These are phyloP conservation scores for Rhynchonycteris naso DNA, from an alignment of 2,797 vertebrate genomes.

Conservation along the genomic window DNA sequence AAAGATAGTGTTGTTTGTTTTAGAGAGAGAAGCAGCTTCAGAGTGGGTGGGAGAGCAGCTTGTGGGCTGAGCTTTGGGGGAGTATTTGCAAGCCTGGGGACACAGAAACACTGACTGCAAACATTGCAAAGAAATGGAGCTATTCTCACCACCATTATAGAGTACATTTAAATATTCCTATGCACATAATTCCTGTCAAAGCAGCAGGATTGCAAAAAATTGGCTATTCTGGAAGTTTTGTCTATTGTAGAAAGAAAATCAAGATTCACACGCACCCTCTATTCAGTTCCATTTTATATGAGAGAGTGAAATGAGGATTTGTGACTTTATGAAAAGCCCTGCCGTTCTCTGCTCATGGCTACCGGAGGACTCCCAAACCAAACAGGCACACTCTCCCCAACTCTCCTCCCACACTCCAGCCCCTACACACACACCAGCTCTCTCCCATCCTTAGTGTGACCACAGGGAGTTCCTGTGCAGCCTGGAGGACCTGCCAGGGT, in stretches of 20 bases:
- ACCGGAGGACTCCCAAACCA: neutral
- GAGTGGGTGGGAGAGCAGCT: constrained; percentile 9
- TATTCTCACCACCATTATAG: constrained; percentile 36
- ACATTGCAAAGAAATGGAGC: constrained; percentile 36
- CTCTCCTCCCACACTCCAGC: no score
- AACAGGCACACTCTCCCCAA: neutral
- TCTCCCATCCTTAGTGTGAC: neutral
- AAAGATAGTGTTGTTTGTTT: constrained; percentile 60
- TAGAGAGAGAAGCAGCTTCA: constrained; percentile 43
- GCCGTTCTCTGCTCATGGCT: neutral
- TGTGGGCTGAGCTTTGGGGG: constrained; percentile 10
- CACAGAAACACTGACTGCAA: constrained; percentile 13
- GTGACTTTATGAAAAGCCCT: neutral
- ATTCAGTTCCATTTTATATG: constrained; percentile 8
- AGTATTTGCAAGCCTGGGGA: constrained; percentile 26
- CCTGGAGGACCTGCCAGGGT: neutral
- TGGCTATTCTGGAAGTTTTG: constrained; percentile 47
- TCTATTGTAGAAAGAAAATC: constrained; percentile 37
- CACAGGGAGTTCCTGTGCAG: neutral
- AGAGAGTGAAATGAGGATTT: constrained; percentile 10
- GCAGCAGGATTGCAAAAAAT: constrained; percentile 16
- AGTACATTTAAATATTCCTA: constrained; percentile 53
- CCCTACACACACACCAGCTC: neutral
- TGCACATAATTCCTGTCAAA: constrained; percentile 21
- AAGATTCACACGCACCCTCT: neutral